A percentile compares a stretch with the other conserved stretches of the same genome.
These are phyloP conservation scores for Ahaetulla prasina DNA, from an alignment of 2,113 vertebrate species.

Conservation along the genomic window DNA sequence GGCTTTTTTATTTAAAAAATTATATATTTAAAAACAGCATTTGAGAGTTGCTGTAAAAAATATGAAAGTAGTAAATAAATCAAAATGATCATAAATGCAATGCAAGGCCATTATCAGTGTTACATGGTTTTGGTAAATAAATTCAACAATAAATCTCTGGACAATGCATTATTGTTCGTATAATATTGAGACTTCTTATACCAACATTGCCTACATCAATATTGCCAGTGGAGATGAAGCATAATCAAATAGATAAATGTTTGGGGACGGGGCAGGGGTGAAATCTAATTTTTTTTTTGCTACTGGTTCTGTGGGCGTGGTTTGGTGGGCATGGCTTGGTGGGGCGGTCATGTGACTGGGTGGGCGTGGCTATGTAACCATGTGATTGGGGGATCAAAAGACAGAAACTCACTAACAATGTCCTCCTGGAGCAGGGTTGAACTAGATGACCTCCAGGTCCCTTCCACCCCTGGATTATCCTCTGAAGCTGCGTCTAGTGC, in stretches of 20 bases:
- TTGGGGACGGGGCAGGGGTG: not conserved
- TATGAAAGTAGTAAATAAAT: not conserved
- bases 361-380: no score
- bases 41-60: not conserved
- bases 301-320: no score
- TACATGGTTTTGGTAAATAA: not conserved
- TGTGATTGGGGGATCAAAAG: no score
- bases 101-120: not conserved
- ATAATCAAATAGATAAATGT: not conserved
- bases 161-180: not conserved
- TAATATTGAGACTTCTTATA: not conserved
- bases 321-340: no score
- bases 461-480: no score
- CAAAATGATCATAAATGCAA: not conserved
- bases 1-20: not conserved
- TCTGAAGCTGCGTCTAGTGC: no score
- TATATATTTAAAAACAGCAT: not conserved
- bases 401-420: no score
- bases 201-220: not conserved
- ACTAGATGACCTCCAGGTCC: no score
- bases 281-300: no score
- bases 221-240: not conserved
- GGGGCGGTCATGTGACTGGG: no score
- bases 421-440: no score
- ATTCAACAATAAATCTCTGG: not conserved